Evolutionary conservation across 37 sponge, comb jelly and placozoan species (phyloP).

Genomic region (Tethya wilhelma): DNA sequence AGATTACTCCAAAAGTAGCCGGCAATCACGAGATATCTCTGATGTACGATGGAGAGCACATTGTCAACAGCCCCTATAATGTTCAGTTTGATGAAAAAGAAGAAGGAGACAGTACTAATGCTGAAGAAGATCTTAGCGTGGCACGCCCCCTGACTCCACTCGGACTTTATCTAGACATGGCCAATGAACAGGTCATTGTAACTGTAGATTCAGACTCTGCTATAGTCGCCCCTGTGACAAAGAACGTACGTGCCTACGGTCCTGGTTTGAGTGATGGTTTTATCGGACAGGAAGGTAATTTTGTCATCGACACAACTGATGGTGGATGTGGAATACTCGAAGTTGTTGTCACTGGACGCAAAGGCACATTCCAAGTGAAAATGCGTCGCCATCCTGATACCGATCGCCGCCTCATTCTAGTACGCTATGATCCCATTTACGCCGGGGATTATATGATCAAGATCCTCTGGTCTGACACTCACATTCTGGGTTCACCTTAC

Average conservation of each 20-base stretch:
- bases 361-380: conserved; percentile 72
- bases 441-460: conserved; percentile 70
- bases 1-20: conserved; percentile 26
- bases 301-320: conserved; percentile 58
- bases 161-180: too few relatives aligned
- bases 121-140: conserved; percentile 6
- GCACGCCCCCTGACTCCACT: background rate
- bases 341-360: conserved; percentile 69
- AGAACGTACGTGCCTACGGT: conserved; percentile 61
- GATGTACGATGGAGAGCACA: conserved; percentile 33
- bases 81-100: conserved; percentile 39
- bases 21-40: conserved; percentile 42
- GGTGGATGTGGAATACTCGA: conserved; percentile 69
- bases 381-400: conserved; percentile 59
- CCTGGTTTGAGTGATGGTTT: conserved; percentile 58
- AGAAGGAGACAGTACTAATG: conserved; percentile 8
- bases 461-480: conserved; percentile 66
- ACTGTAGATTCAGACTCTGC: conserved; percentile 22
- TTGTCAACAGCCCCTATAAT: conserved; percentile 65
- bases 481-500: conserved; percentile 78
- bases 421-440: conserved; percentile 65
- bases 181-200: too few relatives aligned
- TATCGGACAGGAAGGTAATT: conserved; percentile 75
- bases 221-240: conserved; percentile 2
- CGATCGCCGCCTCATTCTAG: conserved; percentile 61